phyloP scores from a whole-genome alignment of 2,888 invertebrate genomes.

The Morpho helenor region DNA sequence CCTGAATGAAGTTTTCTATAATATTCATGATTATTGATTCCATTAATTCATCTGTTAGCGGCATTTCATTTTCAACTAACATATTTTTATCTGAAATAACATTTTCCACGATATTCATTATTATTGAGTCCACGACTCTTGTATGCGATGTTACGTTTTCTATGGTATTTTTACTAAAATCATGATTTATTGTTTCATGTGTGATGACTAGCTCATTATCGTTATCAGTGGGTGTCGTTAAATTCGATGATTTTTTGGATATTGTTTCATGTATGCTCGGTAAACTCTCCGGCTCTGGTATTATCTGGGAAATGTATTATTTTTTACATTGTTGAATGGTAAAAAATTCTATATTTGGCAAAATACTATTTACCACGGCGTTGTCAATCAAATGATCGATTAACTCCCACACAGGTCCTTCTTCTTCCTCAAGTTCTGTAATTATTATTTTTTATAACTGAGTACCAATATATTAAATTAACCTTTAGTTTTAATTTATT shows the following conservation, averaged over 20 bases:
- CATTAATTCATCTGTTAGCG: neutral
- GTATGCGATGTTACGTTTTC: too few relatives aligned
- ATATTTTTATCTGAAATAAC: neutral
- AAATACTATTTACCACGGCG: constrained; percentile 43
- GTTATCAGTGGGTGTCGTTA: neutral
- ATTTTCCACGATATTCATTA: neutral
- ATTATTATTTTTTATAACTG: constrained; percentile 1
- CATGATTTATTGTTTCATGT: too few relatives aligned
- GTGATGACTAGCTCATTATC: too few relatives aligned
- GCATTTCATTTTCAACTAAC: neutral
- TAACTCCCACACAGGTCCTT: constrained; percentile 57
- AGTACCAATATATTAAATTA: neutral
- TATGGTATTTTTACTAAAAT: too few relatives aligned
- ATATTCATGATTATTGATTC: neutral
- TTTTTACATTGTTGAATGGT: neutral
- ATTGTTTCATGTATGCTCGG: neutral
- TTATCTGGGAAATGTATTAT: neutral
- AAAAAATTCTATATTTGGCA: neutral
- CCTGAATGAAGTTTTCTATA: too few relatives aligned
- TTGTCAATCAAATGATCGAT: constrained; percentile 51
- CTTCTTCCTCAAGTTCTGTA: constrained; percentile 60
- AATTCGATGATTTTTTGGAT: neutral
- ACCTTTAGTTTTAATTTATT: neutral
- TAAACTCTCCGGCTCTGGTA: constrained; percentile 2
- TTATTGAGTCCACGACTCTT: neutral